These are phyloP conservation scores for Lithobates pipiens DNA, from an alignment of 2,797 vertebrate genomes.

Conservation along the genomic window DNA sequence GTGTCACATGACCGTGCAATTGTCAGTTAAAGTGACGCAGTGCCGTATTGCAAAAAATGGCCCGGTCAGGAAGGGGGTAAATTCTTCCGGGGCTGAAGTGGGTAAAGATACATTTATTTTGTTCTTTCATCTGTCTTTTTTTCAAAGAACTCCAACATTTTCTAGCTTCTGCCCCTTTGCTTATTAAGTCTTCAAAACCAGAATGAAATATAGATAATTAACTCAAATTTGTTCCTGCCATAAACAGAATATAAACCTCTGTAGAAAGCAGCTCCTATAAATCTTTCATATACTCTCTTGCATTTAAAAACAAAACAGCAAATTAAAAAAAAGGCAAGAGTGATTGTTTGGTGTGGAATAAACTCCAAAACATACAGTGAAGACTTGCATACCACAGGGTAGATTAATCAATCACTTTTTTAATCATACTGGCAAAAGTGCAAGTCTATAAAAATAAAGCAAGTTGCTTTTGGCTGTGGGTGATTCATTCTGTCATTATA, in stretches of 20 bases:
- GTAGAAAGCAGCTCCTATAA: background rate
- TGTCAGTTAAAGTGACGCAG: too few species aligned
- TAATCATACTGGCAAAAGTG: slow-evolving; percentile 61
- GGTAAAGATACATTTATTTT: background rate
- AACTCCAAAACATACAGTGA: slow-evolving; percentile 50
- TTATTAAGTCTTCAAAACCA: background rate
- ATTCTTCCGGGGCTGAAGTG: too few species aligned
- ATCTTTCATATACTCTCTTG: slow-evolving; percentile 17
- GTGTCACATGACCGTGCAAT: too few species aligned
- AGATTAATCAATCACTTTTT: slow-evolving; percentile 58
- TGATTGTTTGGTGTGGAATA: slow-evolving; percentile 46
- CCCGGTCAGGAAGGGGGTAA: too few species aligned
- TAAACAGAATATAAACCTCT: background rate
- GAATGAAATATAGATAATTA: slow-evolving; percentile 8
- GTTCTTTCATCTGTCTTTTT: background rate
- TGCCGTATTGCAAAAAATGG: too few species aligned
- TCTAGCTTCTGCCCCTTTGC: background rate
- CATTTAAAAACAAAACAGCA: slow-evolving; percentile 36
- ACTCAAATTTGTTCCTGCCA: slow-evolving; percentile 5
- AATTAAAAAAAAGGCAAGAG: slow-evolving; percentile 22
- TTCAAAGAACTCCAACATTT: background rate
- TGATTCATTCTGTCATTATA: slow-evolving; percentile 58
- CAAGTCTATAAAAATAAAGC: slow-evolving; percentile 58
- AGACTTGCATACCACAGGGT: slow-evolving; percentile 50
- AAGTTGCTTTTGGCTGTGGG: slow-evolving; percentile 56